These are phyloP conservation scores for Cyprichromis sp. DNA, from an alignment of 2,113 vertebrate species.

Conservation along the genomic window DNA sequence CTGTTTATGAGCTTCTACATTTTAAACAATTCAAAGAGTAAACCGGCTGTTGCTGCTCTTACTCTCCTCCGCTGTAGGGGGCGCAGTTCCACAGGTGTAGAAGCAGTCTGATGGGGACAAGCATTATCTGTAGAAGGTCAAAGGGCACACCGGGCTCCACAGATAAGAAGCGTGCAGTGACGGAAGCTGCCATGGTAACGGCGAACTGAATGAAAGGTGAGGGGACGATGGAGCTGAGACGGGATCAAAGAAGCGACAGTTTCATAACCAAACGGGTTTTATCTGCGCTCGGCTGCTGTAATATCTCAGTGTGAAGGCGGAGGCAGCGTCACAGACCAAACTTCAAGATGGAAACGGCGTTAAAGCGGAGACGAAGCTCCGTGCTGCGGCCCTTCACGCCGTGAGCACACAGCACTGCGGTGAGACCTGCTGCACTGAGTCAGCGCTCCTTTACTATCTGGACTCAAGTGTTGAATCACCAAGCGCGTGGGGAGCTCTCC, in stretches of 20 bases:
- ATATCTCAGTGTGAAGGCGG: not conserved
- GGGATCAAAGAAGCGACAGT: not conserved
- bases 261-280: not conserved
- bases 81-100: not conserved
- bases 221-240: fast-evolving
- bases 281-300: fast-evolving
- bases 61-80: fast-evolving
- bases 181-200: not conserved
- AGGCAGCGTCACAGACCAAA: fast-evolving
- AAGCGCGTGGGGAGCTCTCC: not conserved
- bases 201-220: not conserved
- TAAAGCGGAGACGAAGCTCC: not conserved
- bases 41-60: not conserved
- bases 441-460: not conserved
- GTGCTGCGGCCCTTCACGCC: not conserved
- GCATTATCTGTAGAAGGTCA: not conserved
- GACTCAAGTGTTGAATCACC: constrained; percentile 17
- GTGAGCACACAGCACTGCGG: fast-evolving
- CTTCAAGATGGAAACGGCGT: not conserved
- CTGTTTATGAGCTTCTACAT: not conserved
- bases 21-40: not conserved
- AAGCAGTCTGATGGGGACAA: not conserved
- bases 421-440: not conserved
- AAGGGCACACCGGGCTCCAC: not conserved
- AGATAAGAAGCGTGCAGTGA: not conserved